phyloP scores from a whole-genome alignment of 1,140 invertebrate genomes.

The Heliconius hermathena region DNA sequence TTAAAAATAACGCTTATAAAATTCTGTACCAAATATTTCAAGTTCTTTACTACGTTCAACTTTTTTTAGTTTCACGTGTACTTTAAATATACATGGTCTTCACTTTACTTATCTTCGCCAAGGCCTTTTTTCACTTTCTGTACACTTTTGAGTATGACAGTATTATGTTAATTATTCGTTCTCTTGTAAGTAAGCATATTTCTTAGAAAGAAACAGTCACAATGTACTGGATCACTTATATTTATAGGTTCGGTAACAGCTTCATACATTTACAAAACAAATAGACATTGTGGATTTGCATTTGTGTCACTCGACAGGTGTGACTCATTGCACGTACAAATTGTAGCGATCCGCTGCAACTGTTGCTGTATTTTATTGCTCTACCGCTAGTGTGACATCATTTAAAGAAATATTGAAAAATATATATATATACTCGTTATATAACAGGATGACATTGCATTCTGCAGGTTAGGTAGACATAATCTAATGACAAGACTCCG shows the following conservation, averaged over 20 bases:
- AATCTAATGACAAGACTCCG: no score
- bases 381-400: constrained; percentile 23
- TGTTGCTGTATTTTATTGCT: constrained; percentile 20
- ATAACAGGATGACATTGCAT: no score
- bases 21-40: no score
- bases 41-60: no score
- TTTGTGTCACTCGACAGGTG: constrained; percentile 18
- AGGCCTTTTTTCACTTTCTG: no score
- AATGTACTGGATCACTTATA: neutral
- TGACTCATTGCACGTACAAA: constrained; percentile 28
- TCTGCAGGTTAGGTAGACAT: no score
- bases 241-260: constrained; percentile 10
- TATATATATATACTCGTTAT: no score
- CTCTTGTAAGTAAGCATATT: neutral
- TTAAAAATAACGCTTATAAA: no score
- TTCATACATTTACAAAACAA: constrained; percentile 7
- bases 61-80: no score
- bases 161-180: neutral
- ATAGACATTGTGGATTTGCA: constrained; percentile 21
- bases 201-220: neutral
- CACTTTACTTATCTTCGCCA: no score
- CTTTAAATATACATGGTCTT: no score
- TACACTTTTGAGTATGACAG: no score
- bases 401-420: neutral
- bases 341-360: constrained; percentile 20